Evolutionary conservation across 1,140 invertebrate species (phyloP), one percentile per base, ranked within the genome.

Genomic region (Drosophila pectinifera): DNA sequence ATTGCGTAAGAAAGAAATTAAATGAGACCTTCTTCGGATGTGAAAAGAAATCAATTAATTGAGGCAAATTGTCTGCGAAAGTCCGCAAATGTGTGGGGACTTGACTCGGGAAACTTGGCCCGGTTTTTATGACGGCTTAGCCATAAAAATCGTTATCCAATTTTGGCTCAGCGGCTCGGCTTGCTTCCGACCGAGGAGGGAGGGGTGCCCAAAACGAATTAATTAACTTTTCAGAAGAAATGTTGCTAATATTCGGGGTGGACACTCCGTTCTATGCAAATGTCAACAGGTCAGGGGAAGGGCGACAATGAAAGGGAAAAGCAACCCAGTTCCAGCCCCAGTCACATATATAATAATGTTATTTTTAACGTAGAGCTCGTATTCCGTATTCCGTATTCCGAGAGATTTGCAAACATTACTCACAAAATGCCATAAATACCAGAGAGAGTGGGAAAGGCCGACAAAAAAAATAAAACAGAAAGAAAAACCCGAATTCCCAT

Each of bases 1-100:
- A 73, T 88, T 86, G 78, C 79, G 80, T 70, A 77, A 86, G 53
- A n/a, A 6, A 22, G 36, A 45, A 65, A 56, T 73, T 22, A 46
- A 76, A 49, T 61, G 54, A 48, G 65, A 70, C 48, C 55, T 65
- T 72, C 64, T 61, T 54, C 3, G 51, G 57, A 74, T 64, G 56
- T 42, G 20, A 28, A 16, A 49, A 69, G 62, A 79, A 83, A 88
- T 89, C 84, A 83, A 89, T 83, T 88, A 88, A 88, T 89, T 88
- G 78, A 62, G 65, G 75, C 70, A 85, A 85, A 88, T 86, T 88
- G 84, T 88, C 83, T 88, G 83, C 83, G 83, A 88, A 88, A 65
- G 20, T 55, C 39, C 36, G 64, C 83, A 83, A 83, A 69, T 88
- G 84, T 88, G 69, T 18, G 39, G 49, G 38, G 34, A 42, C 43